Evolutionary conservation across 1,140 invertebrate genomes (phyloP).

Genomic region (Heliconius eleuchia): DNA sequence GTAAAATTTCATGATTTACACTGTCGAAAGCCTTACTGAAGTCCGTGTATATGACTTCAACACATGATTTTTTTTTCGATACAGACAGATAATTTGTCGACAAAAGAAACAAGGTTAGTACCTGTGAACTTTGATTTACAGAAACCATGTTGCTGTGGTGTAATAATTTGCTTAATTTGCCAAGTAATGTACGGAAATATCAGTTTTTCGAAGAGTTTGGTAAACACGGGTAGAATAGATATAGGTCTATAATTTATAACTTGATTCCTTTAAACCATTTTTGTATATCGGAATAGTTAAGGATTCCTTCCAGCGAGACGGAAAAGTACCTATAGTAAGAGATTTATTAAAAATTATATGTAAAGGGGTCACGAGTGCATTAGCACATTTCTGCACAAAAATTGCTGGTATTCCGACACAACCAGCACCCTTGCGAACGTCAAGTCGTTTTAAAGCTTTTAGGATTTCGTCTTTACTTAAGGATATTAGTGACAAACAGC

Average conservation of each 20-base stretch:
- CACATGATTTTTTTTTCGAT: no score
- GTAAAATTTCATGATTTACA: no score
- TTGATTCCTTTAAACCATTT: neutral
- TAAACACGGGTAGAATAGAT: neutral
- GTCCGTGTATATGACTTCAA: no score
- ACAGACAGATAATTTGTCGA: no score
- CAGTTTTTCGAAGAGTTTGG: neutral
- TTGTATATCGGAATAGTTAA: neutral
- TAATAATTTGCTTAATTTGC: neutral
- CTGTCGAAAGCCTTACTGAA: no score
- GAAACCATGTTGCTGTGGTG: neutral
- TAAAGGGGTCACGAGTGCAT: neutral
- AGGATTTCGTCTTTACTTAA: no score
- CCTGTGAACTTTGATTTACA: neutral
- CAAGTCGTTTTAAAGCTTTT: neutral
- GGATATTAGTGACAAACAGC: no score
- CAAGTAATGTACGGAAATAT: neutral
- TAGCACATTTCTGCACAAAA: neutral
- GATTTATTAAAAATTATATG: constrained; percentile 7
- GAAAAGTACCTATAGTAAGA: neutral
- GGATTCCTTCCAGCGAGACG: neutral
- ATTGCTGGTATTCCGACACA: neutral
- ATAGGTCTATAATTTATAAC: neutral
- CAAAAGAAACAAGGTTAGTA: neutral
- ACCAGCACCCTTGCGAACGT: neutral